Evolutionary conservation across 2,888 invertebrate species (phyloP).

Genomic region (Craniophora ligustri): DNA sequence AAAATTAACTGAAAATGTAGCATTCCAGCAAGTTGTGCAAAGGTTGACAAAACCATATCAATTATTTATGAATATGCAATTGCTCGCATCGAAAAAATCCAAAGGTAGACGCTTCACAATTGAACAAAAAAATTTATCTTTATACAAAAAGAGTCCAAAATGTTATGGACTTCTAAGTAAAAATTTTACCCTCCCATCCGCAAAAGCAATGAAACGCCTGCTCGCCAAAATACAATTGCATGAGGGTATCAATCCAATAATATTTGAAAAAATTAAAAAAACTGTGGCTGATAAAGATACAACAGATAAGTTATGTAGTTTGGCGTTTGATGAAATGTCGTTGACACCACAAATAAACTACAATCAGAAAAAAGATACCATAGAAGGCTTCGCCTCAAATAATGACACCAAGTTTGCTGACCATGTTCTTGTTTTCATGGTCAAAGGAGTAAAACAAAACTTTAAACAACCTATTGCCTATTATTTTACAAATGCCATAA

Average conservation of each 20-base stretch:
- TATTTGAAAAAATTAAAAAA: conserved; percentile 15
- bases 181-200: conserved; percentile 19
- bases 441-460: conserved; percentile 10
- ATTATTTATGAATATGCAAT: conserved; percentile 14
- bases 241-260: conserved; percentile 3
- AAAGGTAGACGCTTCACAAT: conserved; percentile 4
- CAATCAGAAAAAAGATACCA: conserved; percentile 3
- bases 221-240: conserved; percentile 7
- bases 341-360: conserved; percentile 1
- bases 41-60: conserved; percentile 3
- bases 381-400: background rate
- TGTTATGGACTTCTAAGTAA: conserved; percentile 7
- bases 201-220: conserved; percentile 16
- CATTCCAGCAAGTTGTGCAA: background rate
- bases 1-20: background rate
- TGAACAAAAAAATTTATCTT: conserved; percentile 16
- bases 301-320: conserved; percentile 6
- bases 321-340: conserved; percentile 17
- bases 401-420: conserved; percentile 4
- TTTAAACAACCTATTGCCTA: conserved; percentile 12
- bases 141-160: too few species aligned
- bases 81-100: conserved; percentile 1
- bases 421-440: conserved; percentile 18
- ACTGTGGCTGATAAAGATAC: background rate
- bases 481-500: conserved; percentile 2